Base-by-base conservation (phyloP, 2,888 invertebrate species). In the Tolmerus cingulatus region DNA sequence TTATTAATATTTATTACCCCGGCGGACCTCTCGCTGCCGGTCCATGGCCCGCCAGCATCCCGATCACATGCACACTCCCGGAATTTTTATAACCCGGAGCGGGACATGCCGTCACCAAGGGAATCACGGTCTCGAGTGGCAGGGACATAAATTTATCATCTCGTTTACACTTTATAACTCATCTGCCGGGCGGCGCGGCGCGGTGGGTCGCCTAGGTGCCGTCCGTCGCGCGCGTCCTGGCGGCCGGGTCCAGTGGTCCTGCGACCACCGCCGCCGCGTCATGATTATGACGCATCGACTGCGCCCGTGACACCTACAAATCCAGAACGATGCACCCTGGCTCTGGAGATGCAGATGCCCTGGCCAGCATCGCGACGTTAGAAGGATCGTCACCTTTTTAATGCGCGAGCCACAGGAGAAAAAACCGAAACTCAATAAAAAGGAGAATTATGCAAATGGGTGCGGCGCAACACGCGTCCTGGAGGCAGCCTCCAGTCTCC, bases 1-100 rank as follows among this genome's bases (percentile, higher is more conserved):
- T 89, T 89, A 88, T 89, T 89, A 89, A 89, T 89, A 89, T 89
- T 89, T 89, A 88, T 89, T 88, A 88, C 88, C 88, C 81, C 86
- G 87, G 57, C 34, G 40, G 87, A 76, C 86, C 40, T 55, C 51
- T 74, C 79, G 37, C 57, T 76, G 82, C 86, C 77, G 57, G 78
- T 34, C 74, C 76, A 86, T 86, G 51, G 46, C 74, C 34, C 16
- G 74, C 40, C 51, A 43, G 85, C 27, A 30, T n/a, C 46, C 57
- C 23, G 85, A 74, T 85, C 85, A 85, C 74, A 85, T 74, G n/a
- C 19, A 46, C n/a, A n/a, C 23, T 19, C 40, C 27, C 85, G 46
- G 85, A 74, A 85, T 82, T 82, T 82, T 82, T 82, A 82, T 82
- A 82, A 82, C 78, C 27, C 40, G 37, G 74, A 78, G 78, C 74